phyloP scores from a whole-genome alignment of 2,888 invertebrate species.

The Thera obeliscata region DNA sequence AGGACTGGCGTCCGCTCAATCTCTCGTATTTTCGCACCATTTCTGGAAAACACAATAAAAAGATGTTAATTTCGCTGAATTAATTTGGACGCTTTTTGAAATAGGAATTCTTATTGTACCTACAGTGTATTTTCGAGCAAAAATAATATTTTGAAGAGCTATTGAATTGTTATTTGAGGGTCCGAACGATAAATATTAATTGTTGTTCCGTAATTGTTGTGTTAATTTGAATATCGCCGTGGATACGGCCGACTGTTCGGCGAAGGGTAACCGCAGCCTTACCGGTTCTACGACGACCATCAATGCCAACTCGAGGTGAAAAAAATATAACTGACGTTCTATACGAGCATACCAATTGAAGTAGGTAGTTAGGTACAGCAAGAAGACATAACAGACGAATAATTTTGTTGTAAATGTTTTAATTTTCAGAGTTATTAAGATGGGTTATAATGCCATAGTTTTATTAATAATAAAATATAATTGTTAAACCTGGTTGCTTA shows the following conservation, averaged over 20 bases:
- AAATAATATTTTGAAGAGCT: slow-evolving; percentile 13
- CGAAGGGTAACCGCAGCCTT: slow-evolving; percentile 78
- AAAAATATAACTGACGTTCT: slow-evolving; percentile 69
- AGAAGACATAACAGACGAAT: background rate
- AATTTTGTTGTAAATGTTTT: background rate
- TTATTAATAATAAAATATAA: too few relatives aligned
- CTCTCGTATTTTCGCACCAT: slow-evolving; percentile 83
- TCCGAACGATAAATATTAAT: slow-evolving; percentile 39
- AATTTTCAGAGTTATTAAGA: background rate
- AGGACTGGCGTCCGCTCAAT: slow-evolving; percentile 80
- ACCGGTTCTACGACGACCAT: slow-evolving; percentile 75
- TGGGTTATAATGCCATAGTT: too few relatives aligned
- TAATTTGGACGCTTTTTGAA: background rate
- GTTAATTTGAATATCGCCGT: slow-evolving; percentile 54
- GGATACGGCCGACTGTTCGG: slow-evolving; percentile 60
- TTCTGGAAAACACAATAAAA: slow-evolving; percentile 60
- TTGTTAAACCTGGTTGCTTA: too few relatives aligned
- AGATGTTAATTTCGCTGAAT: slow-evolving; percentile 6
- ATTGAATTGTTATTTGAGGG: slow-evolving; percentile 19
- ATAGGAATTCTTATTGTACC: background rate
- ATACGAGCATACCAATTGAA: slow-evolving; percentile 50
- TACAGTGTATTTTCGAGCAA: slow-evolving; percentile 16
- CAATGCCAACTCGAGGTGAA: slow-evolving; percentile 80
- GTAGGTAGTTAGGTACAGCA: background rate
- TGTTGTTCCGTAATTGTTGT: slow-evolving; percentile 42